Conservation (phyloP, 2,888 invertebrate genomes). For the Cephonodes hylas region DNA sequence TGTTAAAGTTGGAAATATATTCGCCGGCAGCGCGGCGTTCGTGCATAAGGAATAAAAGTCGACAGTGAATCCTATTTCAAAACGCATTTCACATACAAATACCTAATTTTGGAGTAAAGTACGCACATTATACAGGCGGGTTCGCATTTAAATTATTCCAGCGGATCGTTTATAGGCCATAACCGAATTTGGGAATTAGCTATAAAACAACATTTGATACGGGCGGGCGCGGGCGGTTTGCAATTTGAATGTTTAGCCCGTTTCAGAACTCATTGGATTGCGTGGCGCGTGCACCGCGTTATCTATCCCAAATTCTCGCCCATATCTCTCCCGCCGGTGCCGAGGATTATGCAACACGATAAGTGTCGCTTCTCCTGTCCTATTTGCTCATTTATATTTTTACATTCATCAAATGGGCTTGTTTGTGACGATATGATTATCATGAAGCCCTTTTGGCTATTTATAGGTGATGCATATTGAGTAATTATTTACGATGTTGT, state of each 20-base stretch:
- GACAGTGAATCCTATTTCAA: slow-evolving; percentile 72
- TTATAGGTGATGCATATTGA: too few species aligned
- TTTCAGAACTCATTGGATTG: slow-evolving; percentile 73
- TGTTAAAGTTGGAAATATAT: slow-evolving; percentile 2
- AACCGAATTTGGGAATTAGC: slow-evolving; percentile 82
- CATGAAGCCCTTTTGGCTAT: too few species aligned
- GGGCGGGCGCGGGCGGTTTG: slow-evolving; percentile 78
- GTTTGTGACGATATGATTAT: too few species aligned
- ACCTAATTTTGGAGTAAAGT: slow-evolving; percentile 79
- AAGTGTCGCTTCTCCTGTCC: background rate
- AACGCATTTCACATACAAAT: slow-evolving; percentile 81
- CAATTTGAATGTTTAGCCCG: slow-evolving; percentile 79
- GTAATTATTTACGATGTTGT: too few species aligned
- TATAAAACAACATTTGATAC: slow-evolving; percentile 82
- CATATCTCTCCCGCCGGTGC: slow-evolving; percentile 3
- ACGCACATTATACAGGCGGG: slow-evolving; percentile 79
- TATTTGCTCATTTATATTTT: too few species aligned
- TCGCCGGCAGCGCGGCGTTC: slow-evolving; percentile 20
- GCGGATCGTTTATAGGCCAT: slow-evolving; percentile 82
- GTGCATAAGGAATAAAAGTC: slow-evolving; percentile 67
- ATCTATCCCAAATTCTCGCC: slow-evolving; percentile 46
- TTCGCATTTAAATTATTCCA: slow-evolving; percentile 81
- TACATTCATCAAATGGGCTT: too few species aligned
- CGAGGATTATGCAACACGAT: background rate
- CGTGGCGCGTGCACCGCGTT: slow-evolving; percentile 69